Percentiles rank a stretch among this genome's conserved stretches.
Evolutionary conservation across 2,888 invertebrate species (phyloP).

Genomic region (Sipunculus nudus): DNA sequence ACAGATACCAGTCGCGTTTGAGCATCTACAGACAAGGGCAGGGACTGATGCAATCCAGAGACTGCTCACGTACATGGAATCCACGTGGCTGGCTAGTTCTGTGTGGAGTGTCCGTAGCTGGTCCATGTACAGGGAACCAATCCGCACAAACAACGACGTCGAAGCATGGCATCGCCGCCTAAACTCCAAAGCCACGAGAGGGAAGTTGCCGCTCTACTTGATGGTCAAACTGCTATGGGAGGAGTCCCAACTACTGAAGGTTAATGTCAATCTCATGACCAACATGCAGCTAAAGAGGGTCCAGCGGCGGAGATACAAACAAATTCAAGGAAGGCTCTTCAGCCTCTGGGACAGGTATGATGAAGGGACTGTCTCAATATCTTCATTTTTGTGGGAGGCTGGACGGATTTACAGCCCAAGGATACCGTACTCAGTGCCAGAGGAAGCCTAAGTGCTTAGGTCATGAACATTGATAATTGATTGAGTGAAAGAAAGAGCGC

Average conservation of each 20-base stretch:
- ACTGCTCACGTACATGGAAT: neutral
- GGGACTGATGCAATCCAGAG: neutral
- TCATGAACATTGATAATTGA: no score
- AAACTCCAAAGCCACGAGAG: constrained; percentile 1
- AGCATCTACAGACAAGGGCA: neutral
- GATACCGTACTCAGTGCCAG: no score
- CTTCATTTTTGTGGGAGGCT: no score
- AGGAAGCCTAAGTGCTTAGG: no score
- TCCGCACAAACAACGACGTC: constrained; percentile 14
- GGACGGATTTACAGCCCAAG: no score
- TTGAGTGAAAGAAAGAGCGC: no score
- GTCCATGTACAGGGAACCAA: neutral
- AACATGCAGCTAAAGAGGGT: neutral
- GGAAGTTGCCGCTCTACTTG: constrained; percentile 3
- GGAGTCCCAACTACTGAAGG: no score
- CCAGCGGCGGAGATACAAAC: neutral
- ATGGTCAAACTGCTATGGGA: constrained; percentile 2
- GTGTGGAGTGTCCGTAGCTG: neutral
- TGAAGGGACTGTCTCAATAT: neutral
- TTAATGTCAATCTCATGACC: neutral
- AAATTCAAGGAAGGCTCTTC: neutral
- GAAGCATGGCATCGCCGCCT: constrained; percentile 20
- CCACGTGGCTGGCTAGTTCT: neutral
- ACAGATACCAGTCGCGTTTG: no score
- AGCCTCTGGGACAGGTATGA: constrained; percentile 1